Evolutionary conservation across 2,797 vertebrate genomes (phyloP), one percentile per base, ranked within the genome.

Genomic region (Crax fasciolata): DNA sequence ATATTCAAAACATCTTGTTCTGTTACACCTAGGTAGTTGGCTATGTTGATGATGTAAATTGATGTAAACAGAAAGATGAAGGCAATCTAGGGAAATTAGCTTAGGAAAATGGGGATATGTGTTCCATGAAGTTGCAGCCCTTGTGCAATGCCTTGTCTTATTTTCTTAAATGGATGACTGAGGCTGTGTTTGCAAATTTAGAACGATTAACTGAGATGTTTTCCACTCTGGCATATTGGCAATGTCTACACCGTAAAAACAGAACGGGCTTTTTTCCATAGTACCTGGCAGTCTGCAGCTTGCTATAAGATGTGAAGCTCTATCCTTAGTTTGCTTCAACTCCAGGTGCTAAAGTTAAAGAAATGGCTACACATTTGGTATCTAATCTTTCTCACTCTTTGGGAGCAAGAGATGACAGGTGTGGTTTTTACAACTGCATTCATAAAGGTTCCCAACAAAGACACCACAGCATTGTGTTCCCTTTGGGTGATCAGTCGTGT

Each of bases 41-140:
- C 76, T 96, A 73, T 74, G 65, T 80, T 93, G 65, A 84, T 78
- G 16, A 88, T 84, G 44, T 70, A 73, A 93, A 89, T 84, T 74
- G 76, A 77, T 32, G 32, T 84, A 87, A 94, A 94, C 70, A 91
- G 63, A 91, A 94, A 89, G 59, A 73, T 87, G 38, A 84, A 89
- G 68, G 61, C 61, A 90, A 90, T 35, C 28, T 46, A 68, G 61
- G 78, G 52, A 94, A 92, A 94, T 93, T 71, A 79, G 84, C 55
- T 88, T 73, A 38, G 24, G 67, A 87, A 86, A 93, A 63, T 27
- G 18, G 57, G 68, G 52, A 41, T 82, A 30, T 43, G 76, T 43
- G 21, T 88, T 95, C 91, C 27, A 16, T 62, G 61, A 90, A 89
- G 51, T 89, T 94, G 39, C 62, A 86, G 57, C 24, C 65, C 67